A percentile compares a stretch with the other conserved stretches of the same genome.
Conservation (phyloP, 2,113 vertebrate species). For the Lophochroa leadbeateri region DNA sequence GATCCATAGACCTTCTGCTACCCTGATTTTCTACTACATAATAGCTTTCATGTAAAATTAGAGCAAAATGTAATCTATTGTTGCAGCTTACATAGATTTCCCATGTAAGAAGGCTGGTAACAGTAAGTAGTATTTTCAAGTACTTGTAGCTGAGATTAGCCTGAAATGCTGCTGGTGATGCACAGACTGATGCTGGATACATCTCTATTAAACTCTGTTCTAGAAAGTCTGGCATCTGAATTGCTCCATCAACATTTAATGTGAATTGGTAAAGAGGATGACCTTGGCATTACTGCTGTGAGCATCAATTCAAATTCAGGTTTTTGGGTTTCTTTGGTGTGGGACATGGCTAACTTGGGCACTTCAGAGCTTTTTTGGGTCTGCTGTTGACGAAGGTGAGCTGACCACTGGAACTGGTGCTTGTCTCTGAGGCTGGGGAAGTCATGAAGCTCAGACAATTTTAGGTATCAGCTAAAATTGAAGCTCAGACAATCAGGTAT, state of each 20-base stretch:
- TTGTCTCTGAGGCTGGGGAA: fast-evolving
- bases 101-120: background rate
- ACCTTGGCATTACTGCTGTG: background rate
- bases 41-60: background rate
- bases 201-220: background rate
- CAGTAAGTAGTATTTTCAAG: background rate
- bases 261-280: background rate
- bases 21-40: background rate
- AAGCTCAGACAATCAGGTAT: fast-evolving
- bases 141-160: background rate
- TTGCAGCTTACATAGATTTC: background rate
- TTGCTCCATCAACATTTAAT: background rate
- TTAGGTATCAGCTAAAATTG: background rate
- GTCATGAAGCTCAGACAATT: background rate
- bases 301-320: background rate
- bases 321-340: background rate
- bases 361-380: background rate
- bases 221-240: background rate
- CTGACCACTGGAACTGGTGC: background rate
- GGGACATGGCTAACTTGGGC: background rate
- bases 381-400: background rate
- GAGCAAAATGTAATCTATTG: background rate
- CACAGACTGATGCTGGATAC: background rate
- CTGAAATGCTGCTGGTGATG: background rate
- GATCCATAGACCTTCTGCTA: background rate